Base-by-base conservation (phyloP, 2,797 vertebrate species). In the Urocyon cinereoargenteus region DNA sequence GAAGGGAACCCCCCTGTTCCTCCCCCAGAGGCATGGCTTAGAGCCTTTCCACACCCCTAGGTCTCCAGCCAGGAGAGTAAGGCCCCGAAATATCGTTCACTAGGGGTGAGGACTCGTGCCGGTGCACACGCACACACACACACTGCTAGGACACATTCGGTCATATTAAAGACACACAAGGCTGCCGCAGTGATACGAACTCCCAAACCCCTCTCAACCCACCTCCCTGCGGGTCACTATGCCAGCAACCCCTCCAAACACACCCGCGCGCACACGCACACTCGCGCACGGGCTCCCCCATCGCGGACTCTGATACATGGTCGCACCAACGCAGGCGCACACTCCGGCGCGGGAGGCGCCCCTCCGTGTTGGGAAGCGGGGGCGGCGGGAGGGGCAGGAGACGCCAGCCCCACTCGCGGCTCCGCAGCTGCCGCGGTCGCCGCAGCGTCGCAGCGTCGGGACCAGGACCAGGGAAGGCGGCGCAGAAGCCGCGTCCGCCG, bases 261-360 rank as follows among this genome's bases (percentile, higher is more conserved):
- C 88, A 3, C 73, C 36, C 40, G 15, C 18, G 21, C 79, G 19
- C 75, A 18, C 75, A 45, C 77, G 15, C 90, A 10, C 72, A 55
- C 88, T 12, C 72, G 5, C 72, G 18, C 70, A 55, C 86, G 26
- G 26, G 55, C 90, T 15, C 86, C 55, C 36, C 18, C 26, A 89
- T 36, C 83, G 55, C 79, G 75, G 70, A 18, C 88, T n/a, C 68
- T 19, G 55, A 49, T 85, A 45, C n/a, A n/a, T 0, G 62, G 78
- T 36, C 86, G 6, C 93, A 22, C 90, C 45, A 77, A 93, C 97
- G 97, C 97, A 89, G 87, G 92, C 95, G 90, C 96, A 45, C 96
- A 34, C 36, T 90, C 84, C 0, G 77, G 89, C 53, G 88, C 84
- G 81, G 77, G 86, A 68, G 96, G 94, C 70, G 92, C 78, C 83